Evolutionary conservation across 2,113 vertebrate genomes (phyloP).

Genomic region (Nothoprocta perdicaria): DNA sequence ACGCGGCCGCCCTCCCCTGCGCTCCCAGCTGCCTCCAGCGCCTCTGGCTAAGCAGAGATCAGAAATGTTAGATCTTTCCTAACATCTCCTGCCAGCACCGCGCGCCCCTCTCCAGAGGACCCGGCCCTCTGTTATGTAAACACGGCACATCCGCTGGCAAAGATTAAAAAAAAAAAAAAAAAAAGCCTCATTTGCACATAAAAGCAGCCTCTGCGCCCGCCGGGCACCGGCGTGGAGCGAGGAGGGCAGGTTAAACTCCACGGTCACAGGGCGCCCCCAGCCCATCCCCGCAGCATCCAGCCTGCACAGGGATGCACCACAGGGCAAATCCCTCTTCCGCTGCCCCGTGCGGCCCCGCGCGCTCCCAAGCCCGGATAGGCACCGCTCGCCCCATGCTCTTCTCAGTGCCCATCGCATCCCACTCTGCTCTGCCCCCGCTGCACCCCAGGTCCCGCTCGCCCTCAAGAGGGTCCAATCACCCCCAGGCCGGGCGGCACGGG

Average conservation of each 20-base stretch:
- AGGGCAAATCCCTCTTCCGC: too few species aligned
- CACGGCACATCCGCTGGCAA: slow-evolving; percentile 80
- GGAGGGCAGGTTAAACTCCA: slow-evolving; percentile 81
- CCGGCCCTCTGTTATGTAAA: slow-evolving; percentile 81
- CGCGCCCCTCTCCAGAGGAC: slow-evolving; percentile 70
- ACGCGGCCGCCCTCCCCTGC: slow-evolving; percentile 61
- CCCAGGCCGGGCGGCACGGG: slow-evolving; percentile 61
- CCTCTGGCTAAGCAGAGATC: slow-evolving; percentile 83
- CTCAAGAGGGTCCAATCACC: background rate
- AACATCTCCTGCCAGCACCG: slow-evolving; percentile 82
- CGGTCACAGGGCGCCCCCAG: slow-evolving; percentile 51
- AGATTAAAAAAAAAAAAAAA: slow-evolving; percentile 76
- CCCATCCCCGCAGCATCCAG: background rate
- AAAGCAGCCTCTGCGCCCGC: slow-evolving; percentile 79
- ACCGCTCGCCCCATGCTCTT: too few species aligned
- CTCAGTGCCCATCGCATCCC: too few species aligned
- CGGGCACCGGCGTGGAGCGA: slow-evolving; percentile 76
- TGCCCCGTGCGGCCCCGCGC: too few species aligned
- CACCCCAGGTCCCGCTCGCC: too few species aligned
- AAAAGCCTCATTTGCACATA: slow-evolving; percentile 85
- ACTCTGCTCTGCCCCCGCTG: too few species aligned
- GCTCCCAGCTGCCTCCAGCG: slow-evolving; percentile 75
- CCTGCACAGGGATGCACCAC: too few species aligned
- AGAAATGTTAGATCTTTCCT: slow-evolving; percentile 85
- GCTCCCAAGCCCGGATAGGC: too few species aligned